Evolutionary conservation across 2,888 invertebrate species (phyloP), one percentile per base, ranked within the genome.

Genomic region (Esperia sulphurella): DNA sequence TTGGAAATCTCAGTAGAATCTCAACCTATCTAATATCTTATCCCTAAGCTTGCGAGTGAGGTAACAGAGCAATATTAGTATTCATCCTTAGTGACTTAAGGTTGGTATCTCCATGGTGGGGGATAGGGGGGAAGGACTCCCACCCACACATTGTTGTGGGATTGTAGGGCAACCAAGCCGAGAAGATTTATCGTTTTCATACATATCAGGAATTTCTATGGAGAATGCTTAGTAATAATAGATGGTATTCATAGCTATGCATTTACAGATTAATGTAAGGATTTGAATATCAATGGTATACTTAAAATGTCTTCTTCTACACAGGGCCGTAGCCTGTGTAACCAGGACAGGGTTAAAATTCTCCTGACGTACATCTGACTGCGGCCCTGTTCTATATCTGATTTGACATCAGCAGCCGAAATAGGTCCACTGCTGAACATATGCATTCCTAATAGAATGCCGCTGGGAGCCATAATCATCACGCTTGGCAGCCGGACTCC

Each of bases 11-110:
- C 21, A 21, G n/a, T n/a, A n/a, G n/a, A n/a, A 21, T 21, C 21
- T 21, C 21, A 21, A 21, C 21, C 21, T 21, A 21, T 21, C 21
- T 5, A 21, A 21, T 21, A 21, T 21, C 2, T 21, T 21, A 21
- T 35, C 35, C 10, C 40, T 8, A 40, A 40, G 40, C 40, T 8
- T n/a, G 3, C 14, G 8, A 14, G 40, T 12, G n/a, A 46, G 49
- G 46, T 52, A 49, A 52, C 46, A 49, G 44, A 49, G 41, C 40
- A 10, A 35, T 37, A 31, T 48, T 49, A 45, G 49, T 52, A 52
- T 52, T 49, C 52, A 52, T 49, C 30, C 38, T 12, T 13, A n/a
- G 49, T 7, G 10, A 30, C 21, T 28, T 33, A 43, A 43, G 8
- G 35, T 8, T 8, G 40, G 14, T 14, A n/a, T n/a, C 6, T 5